phyloP scores from a whole-genome alignment of 35 echinoderm and acorn worm genomes.

The Hemicentrotus pulcherrimus region DNA sequence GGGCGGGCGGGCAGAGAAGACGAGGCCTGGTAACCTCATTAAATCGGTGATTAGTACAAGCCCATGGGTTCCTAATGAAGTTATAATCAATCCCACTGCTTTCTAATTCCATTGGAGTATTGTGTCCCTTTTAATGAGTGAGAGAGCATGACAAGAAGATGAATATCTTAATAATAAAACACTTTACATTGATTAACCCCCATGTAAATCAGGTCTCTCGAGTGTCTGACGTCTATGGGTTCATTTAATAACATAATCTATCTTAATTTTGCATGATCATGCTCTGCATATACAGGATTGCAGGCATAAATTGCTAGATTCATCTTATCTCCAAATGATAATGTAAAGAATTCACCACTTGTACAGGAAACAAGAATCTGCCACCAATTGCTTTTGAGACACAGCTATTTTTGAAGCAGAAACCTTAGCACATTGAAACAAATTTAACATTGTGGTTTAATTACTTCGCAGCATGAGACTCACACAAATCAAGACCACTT shows the following conservation, averaged over 20 bases:
- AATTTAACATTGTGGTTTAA: too few relatives aligned
- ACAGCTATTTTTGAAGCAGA: too few relatives aligned
- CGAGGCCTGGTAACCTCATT: background rate
- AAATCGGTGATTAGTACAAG: background rate
- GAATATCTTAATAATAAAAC: background rate
- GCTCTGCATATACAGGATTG: background rate
- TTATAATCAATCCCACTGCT: constrained; percentile 3
- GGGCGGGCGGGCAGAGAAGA: too few relatives aligned
- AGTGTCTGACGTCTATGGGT: background rate
- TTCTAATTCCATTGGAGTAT: background rate
- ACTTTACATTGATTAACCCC: background rate
- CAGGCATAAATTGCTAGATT: too few relatives aligned
- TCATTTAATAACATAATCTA: background rate
- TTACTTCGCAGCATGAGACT: too few relatives aligned
- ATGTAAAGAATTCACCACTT: too few relatives aligned
- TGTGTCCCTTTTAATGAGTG: background rate
- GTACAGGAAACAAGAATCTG: too few relatives aligned
- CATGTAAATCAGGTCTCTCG: background rate
- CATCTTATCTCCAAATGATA: too few relatives aligned
- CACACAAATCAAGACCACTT: too few relatives aligned
- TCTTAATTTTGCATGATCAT: background rate
- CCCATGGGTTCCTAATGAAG: background rate
- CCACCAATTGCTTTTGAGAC: too few relatives aligned
- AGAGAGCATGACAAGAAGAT: background rate
- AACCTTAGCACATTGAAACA: too few relatives aligned